Evolutionary conservation across 2,888 invertebrate species (phyloP).

Genomic region (Lithophane leautieri): DNA sequence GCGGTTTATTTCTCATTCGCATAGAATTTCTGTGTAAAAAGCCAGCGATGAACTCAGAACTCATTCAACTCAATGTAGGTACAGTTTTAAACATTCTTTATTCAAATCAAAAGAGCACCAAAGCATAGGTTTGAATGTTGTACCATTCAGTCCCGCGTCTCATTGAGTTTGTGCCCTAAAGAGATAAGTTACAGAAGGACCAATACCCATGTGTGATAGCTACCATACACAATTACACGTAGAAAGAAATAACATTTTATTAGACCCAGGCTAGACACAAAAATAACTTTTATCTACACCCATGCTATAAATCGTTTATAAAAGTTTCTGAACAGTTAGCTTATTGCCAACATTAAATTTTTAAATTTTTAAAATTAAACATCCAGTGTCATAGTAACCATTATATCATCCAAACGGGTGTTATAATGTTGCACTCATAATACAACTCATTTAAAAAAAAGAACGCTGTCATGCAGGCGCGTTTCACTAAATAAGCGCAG

Average conservation of each 20-base stretch:
- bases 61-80: constrained; percentile 41
- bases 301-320: no score
- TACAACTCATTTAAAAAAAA: no score
- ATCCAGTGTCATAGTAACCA: no score
- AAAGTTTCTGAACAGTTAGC: no score
- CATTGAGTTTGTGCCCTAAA: constrained; percentile 45
- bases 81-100: constrained; percentile 61
- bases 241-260: neutral
- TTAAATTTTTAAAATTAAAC: no score
- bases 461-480: no score
- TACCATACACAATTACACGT: neutral
- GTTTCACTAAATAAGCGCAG: no score
- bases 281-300: no score
- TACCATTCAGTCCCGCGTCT: constrained; percentile 50
- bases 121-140: constrained; percentile 57
- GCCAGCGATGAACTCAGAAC: constrained; percentile 21
- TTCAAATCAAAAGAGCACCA: constrained; percentile 60
- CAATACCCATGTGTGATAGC: neutral
- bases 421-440: no score
- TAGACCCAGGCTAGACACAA: neutral
- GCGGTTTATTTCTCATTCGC: neutral
- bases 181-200: constrained; percentile 19
- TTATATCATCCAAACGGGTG: no score
- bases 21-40: constrained; percentile 15
- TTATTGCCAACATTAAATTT: no score